Conservation (phyloP, 2,888 invertebrate species). For the Sinotaia quadrata region DNA sequence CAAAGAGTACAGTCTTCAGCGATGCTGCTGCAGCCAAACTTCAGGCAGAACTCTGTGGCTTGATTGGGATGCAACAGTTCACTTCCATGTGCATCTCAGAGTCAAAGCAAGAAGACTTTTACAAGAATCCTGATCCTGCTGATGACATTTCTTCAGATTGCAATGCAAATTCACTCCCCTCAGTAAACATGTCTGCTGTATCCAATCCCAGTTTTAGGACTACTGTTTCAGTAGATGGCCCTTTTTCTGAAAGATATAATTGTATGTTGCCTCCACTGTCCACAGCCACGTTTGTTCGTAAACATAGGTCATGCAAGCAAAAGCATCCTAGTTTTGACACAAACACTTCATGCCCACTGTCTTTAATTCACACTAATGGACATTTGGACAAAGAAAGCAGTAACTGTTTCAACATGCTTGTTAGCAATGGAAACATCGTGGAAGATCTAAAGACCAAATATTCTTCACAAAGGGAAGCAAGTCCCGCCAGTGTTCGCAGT, state of each 20-base stretch:
- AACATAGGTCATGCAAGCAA: neutral
- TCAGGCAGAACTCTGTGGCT: constrained; percentile 49
- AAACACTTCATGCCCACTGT: constrained; percentile 13
- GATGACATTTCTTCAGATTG: constrained; percentile 20
- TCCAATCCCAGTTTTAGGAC: too few species aligned
- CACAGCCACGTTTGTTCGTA: neutral
- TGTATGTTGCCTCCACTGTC: too few species aligned
- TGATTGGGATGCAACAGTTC: neutral
- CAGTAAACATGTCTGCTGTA: neutral
- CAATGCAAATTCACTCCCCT: neutral
- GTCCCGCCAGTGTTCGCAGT: constrained; percentile 29
- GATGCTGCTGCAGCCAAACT: constrained; percentile 49
- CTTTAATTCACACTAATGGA: neutral
- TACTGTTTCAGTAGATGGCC: neutral
- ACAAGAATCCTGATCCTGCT: too few species aligned
- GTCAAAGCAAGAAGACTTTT: constrained; percentile 21
- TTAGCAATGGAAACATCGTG: neutral
- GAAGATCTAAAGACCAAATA: neutral
- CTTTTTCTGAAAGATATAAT: too few species aligned
- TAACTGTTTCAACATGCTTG: neutral
- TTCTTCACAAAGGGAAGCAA: constrained; percentile 1
- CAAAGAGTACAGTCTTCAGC: constrained; percentile 32
- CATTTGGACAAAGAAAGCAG: neutral
- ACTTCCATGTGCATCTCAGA: constrained; percentile 15
- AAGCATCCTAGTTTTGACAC: constrained; percentile 35